These are phyloP conservation scores for Drosophila anomalipes DNA, from an alignment of 2,888 invertebrate genomes.

Conservation along the genomic window DNA sequence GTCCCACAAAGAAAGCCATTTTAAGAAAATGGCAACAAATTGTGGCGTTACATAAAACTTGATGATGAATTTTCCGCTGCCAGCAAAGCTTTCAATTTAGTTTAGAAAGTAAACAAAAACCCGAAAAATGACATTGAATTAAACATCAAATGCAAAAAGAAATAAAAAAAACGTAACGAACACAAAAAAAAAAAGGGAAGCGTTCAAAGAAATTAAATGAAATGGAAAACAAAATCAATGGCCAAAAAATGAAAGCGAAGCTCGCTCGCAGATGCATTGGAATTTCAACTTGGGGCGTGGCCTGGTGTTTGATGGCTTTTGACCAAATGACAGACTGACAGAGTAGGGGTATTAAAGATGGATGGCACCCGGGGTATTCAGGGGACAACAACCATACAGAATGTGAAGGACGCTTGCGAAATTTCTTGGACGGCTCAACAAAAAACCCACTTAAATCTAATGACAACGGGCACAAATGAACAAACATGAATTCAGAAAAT, in stretches of 20 bases:
- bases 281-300: conserved; percentile 59
- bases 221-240: conserved; percentile 76
- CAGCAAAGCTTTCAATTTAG: conserved; percentile 54
- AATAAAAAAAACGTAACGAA: conserved; percentile 20
- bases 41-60: conserved; percentile 52
- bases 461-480: conserved; percentile 37
- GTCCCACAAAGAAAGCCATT: conserved; percentile 48
- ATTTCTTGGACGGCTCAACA: conserved; percentile 37
- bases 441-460: conserved; percentile 46
- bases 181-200: conserved; percentile 29
- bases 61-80: conserved; percentile 53
- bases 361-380: conserved; percentile 3
- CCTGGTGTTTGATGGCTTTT: conserved; percentile 6
- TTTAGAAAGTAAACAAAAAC: conserved; percentile 58
- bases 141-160: conserved; percentile 42
- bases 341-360: conserved; percentile 6
- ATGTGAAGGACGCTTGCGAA: conserved; percentile 44
- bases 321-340: not conserved
- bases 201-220: conserved; percentile 60
- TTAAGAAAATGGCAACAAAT: conserved; percentile 46
- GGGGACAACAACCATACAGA: conserved; percentile 1
- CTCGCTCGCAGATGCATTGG: conserved; percentile 41
- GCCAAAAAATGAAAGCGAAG: conserved; percentile 70
- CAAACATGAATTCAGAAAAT: conserved; percentile 6
- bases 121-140: conserved; percentile 54